A percentile compares a stretch with the other conserved stretches of the same genome.
These are phyloP conservation scores for Mimas tiliae DNA, from an alignment of 2,888 invertebrate genomes.

Conservation along the genomic window DNA sequence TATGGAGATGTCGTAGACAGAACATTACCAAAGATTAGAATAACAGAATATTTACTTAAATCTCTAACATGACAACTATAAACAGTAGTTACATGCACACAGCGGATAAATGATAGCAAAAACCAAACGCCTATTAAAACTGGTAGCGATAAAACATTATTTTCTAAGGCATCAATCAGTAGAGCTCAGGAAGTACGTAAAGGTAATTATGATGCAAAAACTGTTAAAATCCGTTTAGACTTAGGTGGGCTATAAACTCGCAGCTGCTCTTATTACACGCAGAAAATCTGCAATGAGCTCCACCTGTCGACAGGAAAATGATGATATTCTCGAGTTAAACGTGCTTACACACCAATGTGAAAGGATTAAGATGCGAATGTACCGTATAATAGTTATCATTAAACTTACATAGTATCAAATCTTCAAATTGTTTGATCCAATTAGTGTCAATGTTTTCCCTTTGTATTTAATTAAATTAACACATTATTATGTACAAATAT, in stretches of 20 bases:
- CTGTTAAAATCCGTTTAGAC: constrained; percentile 48
- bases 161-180: constrained; percentile 15
- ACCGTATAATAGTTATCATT: no score
- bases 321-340: constrained; percentile 62
- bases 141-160: not conserved
- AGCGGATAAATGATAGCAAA: not conserved
- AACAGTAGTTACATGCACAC: no score
- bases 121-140: constrained; percentile 3
- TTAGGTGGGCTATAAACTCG: constrained; percentile 39
- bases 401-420: no score
- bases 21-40: no score
- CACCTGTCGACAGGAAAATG: constrained; percentile 71
- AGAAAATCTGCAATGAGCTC: constrained; percentile 62
- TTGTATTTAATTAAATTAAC: no score
- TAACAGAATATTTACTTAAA: no score
- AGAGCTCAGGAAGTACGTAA: constrained; percentile 49
- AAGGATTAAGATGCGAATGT: no score
- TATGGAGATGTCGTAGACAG: no score
- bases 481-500: no score
- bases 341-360: constrained; percentile 29
- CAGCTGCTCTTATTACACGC: constrained; percentile 62
- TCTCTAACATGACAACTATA: no score
- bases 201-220: constrained; percentile 57
- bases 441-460: no score
- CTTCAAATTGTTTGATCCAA: no score